Base-by-base conservation (phyloP, 2,113 vertebrate genomes). In the Spizaetus ornatus region DNA sequence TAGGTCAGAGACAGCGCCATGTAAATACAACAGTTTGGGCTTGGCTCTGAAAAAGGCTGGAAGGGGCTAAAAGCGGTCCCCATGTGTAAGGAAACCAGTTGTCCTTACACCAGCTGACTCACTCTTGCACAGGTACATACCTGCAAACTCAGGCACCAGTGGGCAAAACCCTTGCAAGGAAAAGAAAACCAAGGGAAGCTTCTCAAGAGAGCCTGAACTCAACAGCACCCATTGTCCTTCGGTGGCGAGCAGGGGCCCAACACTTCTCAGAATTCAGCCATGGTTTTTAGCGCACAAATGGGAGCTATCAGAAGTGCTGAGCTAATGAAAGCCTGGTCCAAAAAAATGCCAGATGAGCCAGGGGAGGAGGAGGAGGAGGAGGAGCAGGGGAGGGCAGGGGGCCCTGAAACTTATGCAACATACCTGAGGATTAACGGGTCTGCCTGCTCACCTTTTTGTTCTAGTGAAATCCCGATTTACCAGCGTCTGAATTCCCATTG, bases 1-100 rank as follows among this genome's bases (percentile, higher is more conserved):
- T 7, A 13, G 61, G 62, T 45, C 20, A 45, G 48, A 42, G 48
- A 52, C 6, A 3, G 50, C 2, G 5, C 48, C 29, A 1, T 0
- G 9, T 4, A 38, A 23, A 7, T 26, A 15, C 0, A 0, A 11
- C 63, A 52, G 48, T 23, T 53, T 36, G 50, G 59, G 61, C 43
- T 32, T 18, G 50, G 74, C 45, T 74, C 50, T 58, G 55, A 9
- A 36, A 65, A 82, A 40, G 8, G n/a, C 17, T 29, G 42, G 14
- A 82, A 79, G 50, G 61, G 43, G 32, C 48, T 34, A 21, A 20
- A 81, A 67, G 32, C 1, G 15, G 13, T 47, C 32, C 36, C 53
- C 29, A 12, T 1, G 42, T 27, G 38, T 63, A 40, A 40, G 53
- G 45, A 70, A 43, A 31, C 17, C 1, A 0, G 3, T n/a, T 45